A percentile compares a stretch with the other conserved stretches of the same genome.
Conservation (phyloP, 2,888 invertebrate genomes). For the Tethea ocularis region DNA sequence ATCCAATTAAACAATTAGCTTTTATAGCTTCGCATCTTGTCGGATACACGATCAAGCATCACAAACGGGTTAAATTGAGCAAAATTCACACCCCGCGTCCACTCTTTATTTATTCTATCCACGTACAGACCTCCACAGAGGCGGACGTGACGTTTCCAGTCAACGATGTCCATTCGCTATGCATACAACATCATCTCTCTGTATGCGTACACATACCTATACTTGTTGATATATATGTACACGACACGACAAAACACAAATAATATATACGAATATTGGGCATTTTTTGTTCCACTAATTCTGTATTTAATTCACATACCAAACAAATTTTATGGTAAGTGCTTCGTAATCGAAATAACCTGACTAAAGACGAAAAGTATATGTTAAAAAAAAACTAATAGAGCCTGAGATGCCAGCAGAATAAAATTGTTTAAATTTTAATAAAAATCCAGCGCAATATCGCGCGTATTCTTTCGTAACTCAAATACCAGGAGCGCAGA, state of each 20-base stretch:
- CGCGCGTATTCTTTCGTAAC: constrained; percentile 80
- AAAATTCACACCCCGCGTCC: constrained; percentile 46
- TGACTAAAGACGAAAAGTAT: neutral
- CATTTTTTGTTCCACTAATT: constrained; percentile 17
- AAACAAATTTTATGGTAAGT: constrained; percentile 26
- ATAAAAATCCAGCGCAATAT: constrained; percentile 55
- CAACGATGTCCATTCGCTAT: constrained; percentile 41
- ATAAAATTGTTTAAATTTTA: constrained; percentile 26
- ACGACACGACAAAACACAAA: constrained; percentile 34
- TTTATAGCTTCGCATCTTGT: constrained; percentile 23
- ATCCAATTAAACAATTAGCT: constrained; percentile 29
- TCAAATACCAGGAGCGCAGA: constrained; percentile 76
- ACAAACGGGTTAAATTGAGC: constrained; percentile 47
- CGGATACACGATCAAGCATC: constrained; percentile 25
- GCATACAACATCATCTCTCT: constrained; percentile 34
- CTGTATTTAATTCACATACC: constrained; percentile 17
- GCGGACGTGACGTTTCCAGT: constrained; percentile 66
- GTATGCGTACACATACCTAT: constrained; percentile 32
- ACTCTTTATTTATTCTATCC: constrained; percentile 54
- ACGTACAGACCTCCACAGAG: constrained; percentile 70
- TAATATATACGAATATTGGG: constrained; percentile 27
- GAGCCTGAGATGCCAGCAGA: neutral
- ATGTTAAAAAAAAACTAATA: neutral
- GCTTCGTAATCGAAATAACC: constrained; percentile 8
- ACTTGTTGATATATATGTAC: too few relatives aligned